These are phyloP conservation scores for Pseudomyrmex flavicornis DNA, from an alignment of 1,140 invertebrate species.

Conservation along the genomic window DNA sequence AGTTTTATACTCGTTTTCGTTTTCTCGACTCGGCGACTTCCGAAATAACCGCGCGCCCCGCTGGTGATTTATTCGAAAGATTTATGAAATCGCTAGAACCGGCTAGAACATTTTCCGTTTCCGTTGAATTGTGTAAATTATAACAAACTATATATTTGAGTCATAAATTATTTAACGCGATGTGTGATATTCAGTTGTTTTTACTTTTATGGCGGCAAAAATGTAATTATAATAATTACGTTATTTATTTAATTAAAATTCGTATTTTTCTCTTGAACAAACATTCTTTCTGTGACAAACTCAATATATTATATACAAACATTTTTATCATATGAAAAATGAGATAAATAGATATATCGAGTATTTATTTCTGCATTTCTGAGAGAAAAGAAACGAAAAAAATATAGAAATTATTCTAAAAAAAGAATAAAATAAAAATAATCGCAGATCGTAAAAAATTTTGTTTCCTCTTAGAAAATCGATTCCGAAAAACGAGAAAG, in stretches of 20 bases:
- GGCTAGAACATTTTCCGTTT: slow-evolving; percentile 12
- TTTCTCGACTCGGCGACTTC: neutral
- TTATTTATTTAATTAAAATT: neutral
- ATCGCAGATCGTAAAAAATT: slow-evolving; percentile 16
- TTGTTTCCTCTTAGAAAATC: neutral
- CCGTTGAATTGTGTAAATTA: neutral
- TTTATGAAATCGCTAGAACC: slow-evolving; percentile 33
- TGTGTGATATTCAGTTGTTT: slow-evolving; percentile 4
- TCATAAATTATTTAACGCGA: neutral
- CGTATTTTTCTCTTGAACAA: neutral
- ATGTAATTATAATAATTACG: slow-evolving; percentile 4
- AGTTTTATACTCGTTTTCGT: slow-evolving; percentile 22
- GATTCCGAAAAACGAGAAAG: neutral
- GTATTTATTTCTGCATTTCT: too few species aligned
- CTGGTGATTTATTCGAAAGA: slow-evolving; percentile 18
- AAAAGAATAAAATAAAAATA: neutral
- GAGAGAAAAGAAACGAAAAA: neutral
- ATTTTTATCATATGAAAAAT: too few species aligned
- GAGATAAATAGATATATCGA: too few species aligned
- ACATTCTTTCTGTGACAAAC: too few species aligned
- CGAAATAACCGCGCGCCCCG: slow-evolving; percentile 10
- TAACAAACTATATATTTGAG: neutral
- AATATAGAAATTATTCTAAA: neutral
- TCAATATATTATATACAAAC: too few species aligned
- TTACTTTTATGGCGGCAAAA: neutral